These are phyloP conservation scores for Rhodophaea formosa DNA, from an alignment of 2,888 invertebrate species.

Conservation along the genomic window DNA sequence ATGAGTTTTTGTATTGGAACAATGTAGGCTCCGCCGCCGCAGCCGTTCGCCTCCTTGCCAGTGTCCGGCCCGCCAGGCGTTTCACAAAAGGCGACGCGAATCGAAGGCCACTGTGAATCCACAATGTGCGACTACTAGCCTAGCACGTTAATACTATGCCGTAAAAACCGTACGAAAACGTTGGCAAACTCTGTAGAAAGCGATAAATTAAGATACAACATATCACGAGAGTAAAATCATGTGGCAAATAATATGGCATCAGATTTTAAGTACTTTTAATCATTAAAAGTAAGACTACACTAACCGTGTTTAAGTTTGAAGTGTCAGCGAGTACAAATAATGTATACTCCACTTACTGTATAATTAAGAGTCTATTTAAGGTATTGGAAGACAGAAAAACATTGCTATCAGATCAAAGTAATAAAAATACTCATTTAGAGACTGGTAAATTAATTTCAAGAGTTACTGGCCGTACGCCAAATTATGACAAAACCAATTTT, in stretches of 20 bases:
- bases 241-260: constrained; percentile 81
- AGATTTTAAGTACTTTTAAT: constrained; percentile 76
- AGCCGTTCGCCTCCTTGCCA: constrained; percentile 17
- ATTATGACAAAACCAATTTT: constrained; percentile 61
- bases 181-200: constrained; percentile 58
- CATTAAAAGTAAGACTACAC: constrained; percentile 57
- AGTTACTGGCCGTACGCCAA: constrained; percentile 67
- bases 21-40: constrained; percentile 6
- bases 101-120: constrained; percentile 72
- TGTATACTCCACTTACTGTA: constrained; percentile 42
- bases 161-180: constrained; percentile 47
- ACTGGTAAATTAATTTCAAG: constrained; percentile 52
- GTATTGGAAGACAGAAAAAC: constrained; percentile 77
- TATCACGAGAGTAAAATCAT: constrained; percentile 76
- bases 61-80: constrained; percentile 48
- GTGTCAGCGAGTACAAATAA: constrained; percentile 16
- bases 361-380: constrained; percentile 49
- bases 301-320: constrained; percentile 34
- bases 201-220: constrained; percentile 70
- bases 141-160: constrained; percentile 64
- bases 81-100: constrained; percentile 66
- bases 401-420: constrained; percentile 73
- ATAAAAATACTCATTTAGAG: constrained; percentile 49
- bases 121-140: constrained; percentile 70
- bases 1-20: no score